A percentile compares a stretch with the other conserved stretches of the same genome.
Conservation (phyloP, 2,797 vertebrate genomes). For the Menidia menidia region DNA sequence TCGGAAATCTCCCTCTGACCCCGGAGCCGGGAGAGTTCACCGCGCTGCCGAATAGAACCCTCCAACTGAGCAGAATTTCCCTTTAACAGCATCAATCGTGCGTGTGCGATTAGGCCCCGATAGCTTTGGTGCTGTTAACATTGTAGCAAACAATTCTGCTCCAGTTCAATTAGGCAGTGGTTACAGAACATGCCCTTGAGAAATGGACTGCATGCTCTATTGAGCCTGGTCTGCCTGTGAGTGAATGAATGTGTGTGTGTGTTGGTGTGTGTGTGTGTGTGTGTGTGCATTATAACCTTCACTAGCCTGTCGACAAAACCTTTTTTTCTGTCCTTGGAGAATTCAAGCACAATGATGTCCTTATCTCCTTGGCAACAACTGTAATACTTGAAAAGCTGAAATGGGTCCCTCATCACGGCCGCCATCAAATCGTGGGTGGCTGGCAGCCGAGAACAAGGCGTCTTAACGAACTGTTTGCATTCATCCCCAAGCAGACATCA, state of each 20-base stretch:
- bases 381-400: constrained; percentile 80
- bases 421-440: constrained; percentile 77
- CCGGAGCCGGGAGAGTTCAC: constrained; percentile 34
- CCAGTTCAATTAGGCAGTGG: constrained; percentile 73
- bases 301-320: constrained; percentile 72
- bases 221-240: constrained; percentile 48
- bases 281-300: constrained; percentile 70
- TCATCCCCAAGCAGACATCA: constrained; percentile 47
- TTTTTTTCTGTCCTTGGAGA: constrained; percentile 76
- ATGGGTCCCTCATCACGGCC: constrained; percentile 74
- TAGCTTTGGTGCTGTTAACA: constrained; percentile 55
- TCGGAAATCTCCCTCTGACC: constrained; percentile 26
- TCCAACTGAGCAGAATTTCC: constrained; percentile 34
- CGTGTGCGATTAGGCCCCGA: constrained; percentile 48
- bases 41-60: constrained; percentile 6
- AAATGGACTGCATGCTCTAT: constrained; percentile 76
- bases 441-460: constrained; percentile 64
- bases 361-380: constrained; percentile 84
- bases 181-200: constrained; percentile 78
- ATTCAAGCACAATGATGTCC: constrained; percentile 80
- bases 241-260: constrained; percentile 25
- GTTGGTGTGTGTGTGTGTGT: constrained; percentile 16
- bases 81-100: constrained; percentile 52
- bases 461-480: constrained; percentile 67
- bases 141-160: constrained; percentile 67